These are phyloP conservation scores for Odocoileus hemionus DNA, from an alignment of 2,113 vertebrate genomes.

Conservation along the genomic window DNA sequence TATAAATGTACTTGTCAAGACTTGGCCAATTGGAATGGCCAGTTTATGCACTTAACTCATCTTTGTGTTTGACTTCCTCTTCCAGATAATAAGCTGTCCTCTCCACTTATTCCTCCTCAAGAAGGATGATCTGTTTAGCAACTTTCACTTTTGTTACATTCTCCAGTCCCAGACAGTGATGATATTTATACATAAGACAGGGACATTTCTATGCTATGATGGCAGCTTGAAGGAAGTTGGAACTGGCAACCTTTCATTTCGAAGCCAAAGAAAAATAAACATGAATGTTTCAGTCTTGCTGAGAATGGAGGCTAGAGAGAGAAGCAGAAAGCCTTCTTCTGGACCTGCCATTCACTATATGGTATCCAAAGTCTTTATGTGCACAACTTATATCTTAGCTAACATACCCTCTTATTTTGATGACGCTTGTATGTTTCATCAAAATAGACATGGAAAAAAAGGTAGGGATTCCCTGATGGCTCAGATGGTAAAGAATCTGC, in stretches of 20 bases:
- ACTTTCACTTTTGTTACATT: constrained; percentile 24
- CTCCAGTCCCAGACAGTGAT: constrained; percentile 6
- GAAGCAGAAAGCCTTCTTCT: neutral
- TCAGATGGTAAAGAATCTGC: neutral
- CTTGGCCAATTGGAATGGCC: neutral
- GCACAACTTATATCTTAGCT: neutral
- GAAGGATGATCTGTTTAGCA: constrained; percentile 32
- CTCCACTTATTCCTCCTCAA: neutral
- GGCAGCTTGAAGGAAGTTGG: constrained; percentile 26
- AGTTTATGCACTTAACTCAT: neutral
- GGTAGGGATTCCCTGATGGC: neutral
- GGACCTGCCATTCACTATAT: neutral
- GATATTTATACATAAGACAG: constrained; percentile 25
- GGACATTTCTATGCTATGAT: constrained; percentile 18
- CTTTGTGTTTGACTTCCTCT: constrained; percentile 3
- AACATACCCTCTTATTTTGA: neutral
- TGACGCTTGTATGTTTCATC: neutral
- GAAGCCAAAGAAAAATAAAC: constrained; percentile 45
- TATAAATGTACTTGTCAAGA: neutral
- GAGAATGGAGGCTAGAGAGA: neutral
- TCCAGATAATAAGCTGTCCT: constrained; percentile 41
- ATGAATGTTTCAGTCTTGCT: neutral
- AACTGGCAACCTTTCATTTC: constrained; percentile 27
- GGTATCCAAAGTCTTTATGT: neutral
- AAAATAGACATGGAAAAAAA: neutral